Conservation (phyloP, 2,888 invertebrate species). For the Agrotis clavis region DNA sequence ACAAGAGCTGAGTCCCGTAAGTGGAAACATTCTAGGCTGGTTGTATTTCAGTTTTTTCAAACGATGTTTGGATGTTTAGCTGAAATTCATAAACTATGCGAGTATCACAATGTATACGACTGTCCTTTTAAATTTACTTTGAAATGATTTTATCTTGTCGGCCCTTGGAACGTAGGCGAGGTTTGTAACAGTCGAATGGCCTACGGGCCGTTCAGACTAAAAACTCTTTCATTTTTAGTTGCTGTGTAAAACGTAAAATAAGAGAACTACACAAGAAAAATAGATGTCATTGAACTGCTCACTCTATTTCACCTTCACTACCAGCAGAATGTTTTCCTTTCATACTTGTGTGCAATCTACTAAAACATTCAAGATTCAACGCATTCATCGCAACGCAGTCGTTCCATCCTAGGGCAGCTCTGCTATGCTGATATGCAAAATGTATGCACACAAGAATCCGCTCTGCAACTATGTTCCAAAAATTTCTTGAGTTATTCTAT, state of each 20-base stretch:
- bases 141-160: no score
- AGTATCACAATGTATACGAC: no score
- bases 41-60: no score
- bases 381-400: constrained; percentile 10
- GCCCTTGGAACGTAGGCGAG: no score
- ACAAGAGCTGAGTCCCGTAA: no score
- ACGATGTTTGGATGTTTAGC: no score
- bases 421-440: constrained; percentile 33
- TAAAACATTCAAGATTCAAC: constrained; percentile 18
- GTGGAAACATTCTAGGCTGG: no score
- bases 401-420: not conserved
- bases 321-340: constrained; percentile 10
- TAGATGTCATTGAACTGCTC: not conserved
- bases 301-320: not conserved
- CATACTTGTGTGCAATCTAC: constrained; percentile 2
- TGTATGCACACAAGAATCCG: constrained; percentile 32
- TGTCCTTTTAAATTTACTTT: no score
- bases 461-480: not conserved
- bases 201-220: no score
- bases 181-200: no score
- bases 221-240: no score
- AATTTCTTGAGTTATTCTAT: constrained; percentile 25
- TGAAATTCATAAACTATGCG: no score
- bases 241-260: not conserved
- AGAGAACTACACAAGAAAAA: not conserved